Percentiles rank a stretch among this genome's conserved stretches.
These are phyloP conservation scores for Anastatus disparis DNA, from an alignment of 1,140 invertebrate species.

Conservation along the genomic window DNA sequence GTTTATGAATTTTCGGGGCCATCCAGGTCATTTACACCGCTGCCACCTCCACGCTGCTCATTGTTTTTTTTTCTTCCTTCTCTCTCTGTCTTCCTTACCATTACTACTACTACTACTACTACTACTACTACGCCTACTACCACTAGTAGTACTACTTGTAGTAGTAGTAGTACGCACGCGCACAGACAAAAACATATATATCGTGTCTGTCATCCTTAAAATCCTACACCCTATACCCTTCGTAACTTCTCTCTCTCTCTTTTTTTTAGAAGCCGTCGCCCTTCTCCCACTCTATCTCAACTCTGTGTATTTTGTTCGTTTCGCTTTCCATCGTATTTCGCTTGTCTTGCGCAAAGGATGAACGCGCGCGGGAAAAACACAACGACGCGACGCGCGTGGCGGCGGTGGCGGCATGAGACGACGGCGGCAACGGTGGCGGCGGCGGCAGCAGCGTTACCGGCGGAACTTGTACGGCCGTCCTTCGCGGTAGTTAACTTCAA, in stretches of 20 bases:
- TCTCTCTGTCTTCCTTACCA: too few relatives aligned
- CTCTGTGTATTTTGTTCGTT: constrained; percentile 1
- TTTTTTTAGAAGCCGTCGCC: constrained; percentile 3
- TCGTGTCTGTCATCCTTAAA: too few relatives aligned
- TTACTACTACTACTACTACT: too few relatives aligned
- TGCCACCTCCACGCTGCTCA: background rate
- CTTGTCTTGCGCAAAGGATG: background rate
- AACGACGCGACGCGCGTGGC: background rate
- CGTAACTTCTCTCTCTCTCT: background rate
- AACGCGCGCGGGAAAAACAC: background rate
- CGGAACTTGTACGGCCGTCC: background rate
- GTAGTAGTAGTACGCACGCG: too few relatives aligned
- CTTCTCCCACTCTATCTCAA: constrained; percentile 20
- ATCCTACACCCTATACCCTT: too few relatives aligned
- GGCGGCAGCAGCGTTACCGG: background rate
- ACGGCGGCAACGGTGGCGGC: background rate
- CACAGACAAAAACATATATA: too few relatives aligned
- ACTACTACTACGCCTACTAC: too few relatives aligned
- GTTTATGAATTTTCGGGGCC: constrained; percentile 1
- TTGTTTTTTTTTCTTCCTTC: too few relatives aligned
- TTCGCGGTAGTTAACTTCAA: constrained; percentile 7
- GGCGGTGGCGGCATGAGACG: background rate
- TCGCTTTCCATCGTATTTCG: background rate
- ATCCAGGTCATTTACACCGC: background rate
- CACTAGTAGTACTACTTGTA: too few relatives aligned